Conservation (phyloP, 2,797 vertebrate species). For the Gobio occitaniae region DNA sequence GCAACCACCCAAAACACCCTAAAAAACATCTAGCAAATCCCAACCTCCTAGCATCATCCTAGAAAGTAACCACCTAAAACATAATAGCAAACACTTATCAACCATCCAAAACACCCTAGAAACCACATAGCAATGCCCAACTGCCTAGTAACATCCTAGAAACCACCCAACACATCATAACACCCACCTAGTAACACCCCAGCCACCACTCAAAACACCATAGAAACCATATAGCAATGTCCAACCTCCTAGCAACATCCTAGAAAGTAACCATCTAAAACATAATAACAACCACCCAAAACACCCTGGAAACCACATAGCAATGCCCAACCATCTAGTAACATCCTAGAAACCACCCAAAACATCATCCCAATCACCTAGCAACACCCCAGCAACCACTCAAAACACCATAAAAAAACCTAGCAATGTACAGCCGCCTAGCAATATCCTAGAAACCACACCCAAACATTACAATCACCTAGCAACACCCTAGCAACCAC, state of each 20-base stretch:
- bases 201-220: not conserved
- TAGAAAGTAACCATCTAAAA: not conserved
- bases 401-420: too few relatives aligned
- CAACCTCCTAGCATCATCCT: not conserved
- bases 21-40: not conserved
- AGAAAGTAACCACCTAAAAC: not conserved
- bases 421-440: not conserved
- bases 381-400: not conserved
- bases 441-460: not conserved
- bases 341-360: not conserved
- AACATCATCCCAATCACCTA: not conserved
- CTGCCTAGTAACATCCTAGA: not conserved
- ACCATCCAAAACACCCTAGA: too few relatives aligned
- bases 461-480: not conserved
- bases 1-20: not conserved
- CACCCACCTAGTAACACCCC: not conserved
- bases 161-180: not conserved
- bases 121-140: too few relatives aligned
- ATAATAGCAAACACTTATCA: too few relatives aligned
- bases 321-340: not conserved
- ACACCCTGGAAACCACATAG: not conserved
- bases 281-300: not conserved
- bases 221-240: not conserved
- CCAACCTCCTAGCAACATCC: too few relatives aligned
- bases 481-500: not conserved